Conservation (phyloP, 2,797 vertebrate species). For the Lacerta viridis region DNA sequence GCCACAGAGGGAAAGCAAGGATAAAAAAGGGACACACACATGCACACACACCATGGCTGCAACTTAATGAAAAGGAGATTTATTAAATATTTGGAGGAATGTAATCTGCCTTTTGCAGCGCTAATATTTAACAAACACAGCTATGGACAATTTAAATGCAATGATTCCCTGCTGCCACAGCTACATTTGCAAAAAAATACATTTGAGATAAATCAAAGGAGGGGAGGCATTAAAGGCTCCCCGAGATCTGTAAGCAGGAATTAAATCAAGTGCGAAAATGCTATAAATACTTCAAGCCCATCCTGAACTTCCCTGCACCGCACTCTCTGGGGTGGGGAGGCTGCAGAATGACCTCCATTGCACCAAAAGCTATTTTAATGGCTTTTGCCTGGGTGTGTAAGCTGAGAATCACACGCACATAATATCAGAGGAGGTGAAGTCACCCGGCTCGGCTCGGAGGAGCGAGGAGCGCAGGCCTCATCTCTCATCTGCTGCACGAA, state of each 20-base stretch:
- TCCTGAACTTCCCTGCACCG: background rate
- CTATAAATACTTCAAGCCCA: background rate
- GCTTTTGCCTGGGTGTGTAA: background rate
- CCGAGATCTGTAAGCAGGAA: constrained; percentile 26
- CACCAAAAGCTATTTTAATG: constrained; percentile 4
- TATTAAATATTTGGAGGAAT: constrained; percentile 26
- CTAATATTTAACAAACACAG: constrained; percentile 8
- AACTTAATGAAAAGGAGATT: constrained; percentile 35
- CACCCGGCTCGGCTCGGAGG: background rate
- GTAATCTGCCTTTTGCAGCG: constrained; percentile 30
- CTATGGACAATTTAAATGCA: constrained; percentile 35
- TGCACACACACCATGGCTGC: rapidly evolving
- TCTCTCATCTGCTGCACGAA: too few relatives aligned
- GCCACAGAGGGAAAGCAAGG: too few relatives aligned
- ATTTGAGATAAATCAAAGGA: constrained; percentile 36
- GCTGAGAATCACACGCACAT: background rate
- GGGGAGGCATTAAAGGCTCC: background rate
- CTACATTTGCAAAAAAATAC: constrained; percentile 24
- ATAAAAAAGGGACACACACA: background rate
- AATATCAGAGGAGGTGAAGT: background rate
- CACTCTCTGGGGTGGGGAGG: background rate
- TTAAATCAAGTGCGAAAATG: constrained; percentile 19
- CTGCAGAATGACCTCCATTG: too few relatives aligned
- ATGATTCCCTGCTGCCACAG: background rate
- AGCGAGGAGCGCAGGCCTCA: too few relatives aligned